Conservation (phyloP, 2,888 invertebrate species). For the Lycophotia porphyrea region DNA sequence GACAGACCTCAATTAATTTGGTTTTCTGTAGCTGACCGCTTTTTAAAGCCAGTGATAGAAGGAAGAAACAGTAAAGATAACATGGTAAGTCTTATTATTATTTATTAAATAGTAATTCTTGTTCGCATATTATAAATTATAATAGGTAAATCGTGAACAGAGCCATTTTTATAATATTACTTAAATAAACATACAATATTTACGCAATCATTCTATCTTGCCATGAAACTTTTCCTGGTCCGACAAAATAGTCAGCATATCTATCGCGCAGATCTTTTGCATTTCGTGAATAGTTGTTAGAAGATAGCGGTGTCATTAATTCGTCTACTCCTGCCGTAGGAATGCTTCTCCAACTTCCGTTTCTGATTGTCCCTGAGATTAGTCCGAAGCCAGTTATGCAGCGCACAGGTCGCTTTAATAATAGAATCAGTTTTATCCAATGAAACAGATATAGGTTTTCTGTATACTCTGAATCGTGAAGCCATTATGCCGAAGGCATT, state of each 20-base stretch:
- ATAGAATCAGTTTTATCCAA: conserved; percentile 58
- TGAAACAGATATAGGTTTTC: conserved; percentile 57
- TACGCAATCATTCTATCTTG: conserved; percentile 66
- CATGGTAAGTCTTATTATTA: conserved; percentile 67
- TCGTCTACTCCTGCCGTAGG: too few species aligned
- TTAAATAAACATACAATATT: conserved; percentile 61
- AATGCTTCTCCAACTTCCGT: too few species aligned
- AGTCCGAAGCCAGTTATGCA: conserved; percentile 61
- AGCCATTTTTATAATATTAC: not conserved
- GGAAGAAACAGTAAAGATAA: conserved; percentile 68
- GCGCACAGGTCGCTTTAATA: conserved; percentile 63
- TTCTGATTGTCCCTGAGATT: too few species aligned
- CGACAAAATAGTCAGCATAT: conserved; percentile 61
- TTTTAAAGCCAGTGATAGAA: conserved; percentile 70
- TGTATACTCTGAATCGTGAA: conserved; percentile 62
- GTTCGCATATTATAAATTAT: conserved; percentile 56
- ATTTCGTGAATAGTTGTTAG: conserved; percentile 67
- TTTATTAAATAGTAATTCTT: conserved; percentile 64
- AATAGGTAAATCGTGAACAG: conserved; percentile 47
- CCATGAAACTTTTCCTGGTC: conserved; percentile 65
- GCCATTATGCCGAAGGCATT: conserved; percentile 62
- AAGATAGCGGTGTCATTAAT: too few species aligned
- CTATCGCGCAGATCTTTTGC: conserved; percentile 61
- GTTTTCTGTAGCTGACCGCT: conserved; percentile 72
- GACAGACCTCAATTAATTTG: conserved; percentile 69